Evolutionary conservation across 2,797 vertebrate species (phyloP), one percentile per base, ranked within the genome.

Genomic region (Cichlasoma orientale): DNA sequence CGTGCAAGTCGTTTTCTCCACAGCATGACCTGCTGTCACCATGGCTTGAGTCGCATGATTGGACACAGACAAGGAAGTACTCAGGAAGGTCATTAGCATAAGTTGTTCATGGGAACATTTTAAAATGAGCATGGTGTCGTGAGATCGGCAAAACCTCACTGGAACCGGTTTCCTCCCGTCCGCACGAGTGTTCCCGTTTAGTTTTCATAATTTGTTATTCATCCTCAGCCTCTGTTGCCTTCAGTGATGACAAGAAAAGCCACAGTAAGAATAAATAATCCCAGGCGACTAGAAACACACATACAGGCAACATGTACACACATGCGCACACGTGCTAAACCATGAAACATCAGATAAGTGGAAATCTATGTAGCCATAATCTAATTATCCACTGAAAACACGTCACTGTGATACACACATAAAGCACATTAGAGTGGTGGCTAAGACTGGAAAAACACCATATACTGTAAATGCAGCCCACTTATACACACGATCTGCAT

Each of bases 201-300:
- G 80, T 78, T 70, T 74, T 50, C 33, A 44, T 58, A 58, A 90
- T 85, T 79, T 90, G 75, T 88, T 86, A 78, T 87, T 86, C 81
- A 71, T 66, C 47, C 53, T 31, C 59, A 47, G 71, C 84, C 77
- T 80, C 74, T 71, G 80, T 59, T 85, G 79, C 75, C 44, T 58
- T 84, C 70, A 78, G 71, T 80, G 80, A 83, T 89, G 87, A 90
- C 86, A 92, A 58, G 79, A 74, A 71, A 86, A 80, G 78, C 79
- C 87, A 77, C 82, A 88, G 58, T 10, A 63, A 61, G 74, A 63
- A 81, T 78, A 83, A 86, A 84, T 80, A 81, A 72, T 83, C 72
- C 61, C 76, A 85, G 74, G 82, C 23, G 12, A 80, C 66, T n/a
- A 25, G 19, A 82, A 77, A 56, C 19, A 4, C 33, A 72, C 63